phyloP scores from a whole-genome alignment of 2,797 vertebrate species.

The Acanthornis magna region DNA sequence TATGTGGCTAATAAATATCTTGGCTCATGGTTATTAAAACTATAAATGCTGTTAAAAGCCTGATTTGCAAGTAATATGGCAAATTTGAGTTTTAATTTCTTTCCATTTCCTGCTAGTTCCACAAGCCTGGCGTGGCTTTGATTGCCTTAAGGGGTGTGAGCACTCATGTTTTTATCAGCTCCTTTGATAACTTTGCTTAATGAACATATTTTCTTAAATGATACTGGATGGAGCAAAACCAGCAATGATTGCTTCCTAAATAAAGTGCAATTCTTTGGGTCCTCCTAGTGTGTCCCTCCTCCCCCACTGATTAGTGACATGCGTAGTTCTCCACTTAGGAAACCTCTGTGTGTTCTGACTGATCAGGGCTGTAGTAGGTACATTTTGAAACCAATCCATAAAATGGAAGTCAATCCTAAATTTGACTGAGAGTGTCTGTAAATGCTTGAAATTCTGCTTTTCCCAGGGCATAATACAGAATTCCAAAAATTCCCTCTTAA shows the following conservation, averaged over 20 bases:
- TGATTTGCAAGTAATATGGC: background rate
- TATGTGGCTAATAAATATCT: background rate
- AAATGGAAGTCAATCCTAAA: background rate
- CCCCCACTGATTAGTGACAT: no score
- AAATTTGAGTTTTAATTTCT: constrained; percentile 1
- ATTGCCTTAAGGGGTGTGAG: background rate
- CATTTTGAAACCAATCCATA: background rate
- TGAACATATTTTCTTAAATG: background rate
- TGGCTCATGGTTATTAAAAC: background rate
- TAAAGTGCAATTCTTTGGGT: background rate
- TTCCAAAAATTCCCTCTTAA: background rate
- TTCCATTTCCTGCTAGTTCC: background rate
- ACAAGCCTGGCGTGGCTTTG: background rate
- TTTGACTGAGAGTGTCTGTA: background rate
- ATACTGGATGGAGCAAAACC: background rate
- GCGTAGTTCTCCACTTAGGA: background rate
- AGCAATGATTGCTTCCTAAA: background rate
- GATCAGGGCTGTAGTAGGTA: background rate
- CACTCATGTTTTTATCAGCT: background rate
- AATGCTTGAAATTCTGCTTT: background rate
- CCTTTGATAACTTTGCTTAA: background rate
- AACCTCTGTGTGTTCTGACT: background rate
- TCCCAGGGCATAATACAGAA: background rate
- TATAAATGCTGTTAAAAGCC: background rate
- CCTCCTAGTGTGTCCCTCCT: background rate